phyloP scores from a whole-genome alignment of 2,888 invertebrate genomes.

The Netelia fuscicornis region DNA sequence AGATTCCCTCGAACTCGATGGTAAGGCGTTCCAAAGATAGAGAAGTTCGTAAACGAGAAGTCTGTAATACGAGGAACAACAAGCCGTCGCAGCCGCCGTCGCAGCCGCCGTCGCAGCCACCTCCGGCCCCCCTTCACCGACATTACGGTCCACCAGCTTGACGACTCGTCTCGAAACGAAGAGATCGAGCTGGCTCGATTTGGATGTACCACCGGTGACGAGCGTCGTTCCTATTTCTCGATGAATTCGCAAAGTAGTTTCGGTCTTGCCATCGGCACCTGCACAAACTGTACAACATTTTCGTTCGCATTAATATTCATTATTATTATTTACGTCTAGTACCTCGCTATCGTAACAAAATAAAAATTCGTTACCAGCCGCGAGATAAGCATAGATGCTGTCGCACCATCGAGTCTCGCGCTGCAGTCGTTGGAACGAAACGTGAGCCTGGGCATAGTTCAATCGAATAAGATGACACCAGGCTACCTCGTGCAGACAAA shows the following conservation, averaged over 20 bases:
- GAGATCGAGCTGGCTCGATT: conserved; percentile 77
- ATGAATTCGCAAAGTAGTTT: conserved; percentile 81
- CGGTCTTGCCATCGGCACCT: conserved; percentile 85
- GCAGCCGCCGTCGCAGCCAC: no score
- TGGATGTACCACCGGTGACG: conserved; percentile 43
- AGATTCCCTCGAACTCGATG: conserved; percentile 85
- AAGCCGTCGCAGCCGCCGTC: conserved; percentile 58
- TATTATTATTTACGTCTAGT: no score
- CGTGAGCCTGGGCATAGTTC: conserved; percentile 86
- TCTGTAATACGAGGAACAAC: conserved; percentile 85
- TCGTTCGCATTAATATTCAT: no score
- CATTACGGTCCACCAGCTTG: conserved; percentile 77
- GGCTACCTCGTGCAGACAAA: conserved; percentile 88
- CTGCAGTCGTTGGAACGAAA: conserved; percentile 86
- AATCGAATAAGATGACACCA: conserved; percentile 89
- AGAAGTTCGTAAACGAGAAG: conserved; percentile 88
- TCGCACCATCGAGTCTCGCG: conserved; percentile 89
- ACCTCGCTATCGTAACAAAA: background rate
- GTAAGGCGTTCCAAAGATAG: conserved; percentile 89
- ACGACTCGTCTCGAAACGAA: conserved; percentile 81
- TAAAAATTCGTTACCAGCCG: conserved; percentile 81
- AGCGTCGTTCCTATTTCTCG: conserved; percentile 78
- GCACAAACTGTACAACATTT: conserved; percentile 83
- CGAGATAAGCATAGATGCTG: conserved; percentile 88
- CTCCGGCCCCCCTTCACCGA: conserved; percentile 27